Evolutionary conservation across 2,113 vertebrate genomes (phyloP).

Genomic region (Calcarius ornatus): DNA sequence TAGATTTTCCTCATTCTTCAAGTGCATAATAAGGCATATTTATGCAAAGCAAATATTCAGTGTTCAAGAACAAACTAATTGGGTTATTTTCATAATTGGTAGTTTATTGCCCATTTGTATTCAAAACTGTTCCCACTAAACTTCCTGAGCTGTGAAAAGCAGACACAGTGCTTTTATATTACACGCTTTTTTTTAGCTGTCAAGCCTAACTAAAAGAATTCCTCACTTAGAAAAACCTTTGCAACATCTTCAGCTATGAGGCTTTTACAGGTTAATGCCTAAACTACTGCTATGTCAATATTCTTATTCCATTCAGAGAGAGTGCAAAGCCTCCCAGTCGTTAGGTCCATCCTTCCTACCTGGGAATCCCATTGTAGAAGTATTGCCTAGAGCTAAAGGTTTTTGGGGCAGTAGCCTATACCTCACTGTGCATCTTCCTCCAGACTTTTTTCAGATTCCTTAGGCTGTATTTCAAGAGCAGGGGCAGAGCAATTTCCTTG

Average conservation of each 20-base stretch:
- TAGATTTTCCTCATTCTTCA: slow-evolving; percentile 9
- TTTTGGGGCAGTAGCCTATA: background rate
- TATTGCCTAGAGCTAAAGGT: background rate
- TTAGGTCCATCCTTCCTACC: background rate
- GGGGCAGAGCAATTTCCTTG: background rate
- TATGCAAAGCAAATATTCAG: slow-evolving; percentile 20
- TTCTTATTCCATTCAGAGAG: background rate
- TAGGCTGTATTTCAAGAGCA: background rate
- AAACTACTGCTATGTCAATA: background rate
- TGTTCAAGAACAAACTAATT: slow-evolving; percentile 51
- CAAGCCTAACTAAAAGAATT: background rate
- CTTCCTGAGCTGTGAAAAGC: background rate
- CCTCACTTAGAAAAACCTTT: background rate
- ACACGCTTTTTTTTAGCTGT: background rate
- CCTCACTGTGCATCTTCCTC: background rate
- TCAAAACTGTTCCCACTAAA: background rate
- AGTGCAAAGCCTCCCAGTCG: background rate
- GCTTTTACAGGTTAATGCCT: background rate
- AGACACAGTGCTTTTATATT: background rate
- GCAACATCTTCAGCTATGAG: background rate
- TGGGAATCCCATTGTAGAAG: background rate
- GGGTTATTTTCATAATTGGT: slow-evolving; percentile 29
- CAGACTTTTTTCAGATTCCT: background rate
- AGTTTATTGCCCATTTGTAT: slow-evolving; percentile 47
- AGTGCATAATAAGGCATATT: background rate